Conservation (phyloP, 1,140 invertebrate genomes). For the Dufourea novaeangliae region DNA sequence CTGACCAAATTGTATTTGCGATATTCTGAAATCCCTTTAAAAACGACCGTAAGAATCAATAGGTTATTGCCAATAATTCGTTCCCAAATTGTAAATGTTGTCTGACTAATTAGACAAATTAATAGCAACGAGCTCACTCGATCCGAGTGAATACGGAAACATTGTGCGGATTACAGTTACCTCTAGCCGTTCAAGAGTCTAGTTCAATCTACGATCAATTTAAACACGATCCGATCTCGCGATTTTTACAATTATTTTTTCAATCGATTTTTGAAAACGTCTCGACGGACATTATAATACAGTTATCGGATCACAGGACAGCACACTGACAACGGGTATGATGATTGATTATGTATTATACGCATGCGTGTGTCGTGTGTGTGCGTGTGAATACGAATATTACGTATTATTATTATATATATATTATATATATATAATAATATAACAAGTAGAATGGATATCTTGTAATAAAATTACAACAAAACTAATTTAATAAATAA, state of each 20-base stretch:
- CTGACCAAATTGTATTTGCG: background rate
- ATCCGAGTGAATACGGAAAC: constrained; percentile 20
- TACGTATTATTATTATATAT: background rate
- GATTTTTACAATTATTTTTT: constrained; percentile 39
- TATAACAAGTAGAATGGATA: constrained; percentile 68
- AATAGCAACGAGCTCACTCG: background rate
- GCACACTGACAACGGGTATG: constrained; percentile 34
- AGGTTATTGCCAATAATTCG: background rate
- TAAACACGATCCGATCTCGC: constrained; percentile 13
- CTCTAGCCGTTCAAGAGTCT: background rate
- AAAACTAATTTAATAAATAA: constrained; percentile 74
- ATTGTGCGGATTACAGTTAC: constrained; percentile 19
- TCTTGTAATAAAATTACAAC: constrained; percentile 75
- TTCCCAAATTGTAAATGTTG: background rate
- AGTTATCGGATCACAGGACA: constrained; percentile 24
- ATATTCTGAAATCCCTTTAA: background rate
- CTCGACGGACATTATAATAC: constrained; percentile 12
- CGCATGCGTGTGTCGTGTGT: constrained; percentile 28
- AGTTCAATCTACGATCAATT: constrained; percentile 7
- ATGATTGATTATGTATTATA: constrained; percentile 45
- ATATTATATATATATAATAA: constrained; percentile 61
- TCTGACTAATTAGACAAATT: constrained; percentile 13
- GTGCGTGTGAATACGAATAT: constrained; percentile 32
- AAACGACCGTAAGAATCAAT: constrained; percentile 12
- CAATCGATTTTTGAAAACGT: too few relatives aligned